Conservation (phyloP, 2,888 invertebrate species). For the Slavum lentiscoides region DNA sequence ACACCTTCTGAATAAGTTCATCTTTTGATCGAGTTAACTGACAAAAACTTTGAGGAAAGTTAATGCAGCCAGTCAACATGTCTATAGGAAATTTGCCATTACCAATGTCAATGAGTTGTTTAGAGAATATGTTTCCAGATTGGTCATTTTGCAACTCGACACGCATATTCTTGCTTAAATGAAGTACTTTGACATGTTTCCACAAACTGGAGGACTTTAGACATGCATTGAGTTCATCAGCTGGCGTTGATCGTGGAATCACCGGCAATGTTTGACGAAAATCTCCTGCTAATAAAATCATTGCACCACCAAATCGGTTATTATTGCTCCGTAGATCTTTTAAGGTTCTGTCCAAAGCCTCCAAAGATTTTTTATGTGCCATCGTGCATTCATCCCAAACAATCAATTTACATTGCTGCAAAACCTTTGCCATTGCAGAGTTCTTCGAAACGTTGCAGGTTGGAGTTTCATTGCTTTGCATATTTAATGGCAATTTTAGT, state of each 20-base stretch:
- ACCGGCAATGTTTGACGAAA: conserved; percentile 55
- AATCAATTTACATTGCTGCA: conserved; percentile 52
- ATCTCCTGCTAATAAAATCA: conserved; percentile 47
- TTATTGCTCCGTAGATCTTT: background rate
- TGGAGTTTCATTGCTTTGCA: too few species aligned
- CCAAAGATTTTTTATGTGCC: conserved; percentile 56
- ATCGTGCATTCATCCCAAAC: conserved; percentile 58
- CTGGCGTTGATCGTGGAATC: conserved; percentile 55
- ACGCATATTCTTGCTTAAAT: conserved; percentile 43
- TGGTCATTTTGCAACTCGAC: conserved; percentile 36
- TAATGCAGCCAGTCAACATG: background rate
- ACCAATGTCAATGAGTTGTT: too few species aligned
- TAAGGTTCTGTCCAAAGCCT: conserved; percentile 56
- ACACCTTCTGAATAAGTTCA: conserved; percentile 58
- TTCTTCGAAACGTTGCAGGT: too few species aligned
- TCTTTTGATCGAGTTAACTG: conserved; percentile 56
- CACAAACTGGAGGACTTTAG: conserved; percentile 54
- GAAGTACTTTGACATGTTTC: conserved; percentile 55
- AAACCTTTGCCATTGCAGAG: conserved; percentile 4
- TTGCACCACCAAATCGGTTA: background rate
- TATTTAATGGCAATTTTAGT: too few species aligned
- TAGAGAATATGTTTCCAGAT: conserved; percentile 29
- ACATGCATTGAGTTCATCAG: conserved; percentile 55
- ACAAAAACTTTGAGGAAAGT: conserved; percentile 56
- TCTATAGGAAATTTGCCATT: too few species aligned